Conservation (phyloP, 2,888 invertebrate species). For the Hirtodrosophila alboralis region DNA sequence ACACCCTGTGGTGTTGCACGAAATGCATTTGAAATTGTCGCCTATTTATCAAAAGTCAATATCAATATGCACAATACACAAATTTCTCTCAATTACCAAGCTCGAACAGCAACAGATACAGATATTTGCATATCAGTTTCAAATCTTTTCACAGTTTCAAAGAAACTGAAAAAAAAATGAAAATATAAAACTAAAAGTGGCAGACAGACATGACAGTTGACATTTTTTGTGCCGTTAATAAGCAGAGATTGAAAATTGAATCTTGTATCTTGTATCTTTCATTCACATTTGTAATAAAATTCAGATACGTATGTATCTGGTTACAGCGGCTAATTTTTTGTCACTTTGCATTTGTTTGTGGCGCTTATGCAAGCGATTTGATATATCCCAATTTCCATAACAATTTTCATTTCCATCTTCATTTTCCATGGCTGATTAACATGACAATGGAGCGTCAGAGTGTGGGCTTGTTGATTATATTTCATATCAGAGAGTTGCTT, state of each 20-base stretch:
- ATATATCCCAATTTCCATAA: conserved; percentile 33
- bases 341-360: conserved; percentile 59
- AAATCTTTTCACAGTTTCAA: conserved; percentile 64
- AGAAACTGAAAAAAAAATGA: conserved; percentile 38
- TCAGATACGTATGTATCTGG: conserved; percentile 22
- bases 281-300: conserved; percentile 28
- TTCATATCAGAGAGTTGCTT: conserved; percentile 1
- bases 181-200: conserved; percentile 19
- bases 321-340: conserved; percentile 65
- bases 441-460: conserved; percentile 51
- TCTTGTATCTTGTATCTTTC: conserved; percentile 26
- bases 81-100: conserved; percentile 50
- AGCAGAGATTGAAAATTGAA: conserved; percentile 36
- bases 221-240: conserved; percentile 59
- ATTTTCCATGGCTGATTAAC: conserved; percentile 51
- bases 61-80: conserved; percentile 23
- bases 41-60: conserved; percentile 47
- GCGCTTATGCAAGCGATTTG: conserved; percentile 50
- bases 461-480: conserved; percentile 1
- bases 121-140: conserved; percentile 68
- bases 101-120: not conserved
- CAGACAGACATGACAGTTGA: conserved; percentile 56
- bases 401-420: conserved; percentile 29
- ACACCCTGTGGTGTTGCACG: conserved; percentile 1
- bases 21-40: conserved; percentile 37